Base-by-base conservation (phyloP, 2,888 invertebrate genomes). In the Pelosia muscerda region DNA sequence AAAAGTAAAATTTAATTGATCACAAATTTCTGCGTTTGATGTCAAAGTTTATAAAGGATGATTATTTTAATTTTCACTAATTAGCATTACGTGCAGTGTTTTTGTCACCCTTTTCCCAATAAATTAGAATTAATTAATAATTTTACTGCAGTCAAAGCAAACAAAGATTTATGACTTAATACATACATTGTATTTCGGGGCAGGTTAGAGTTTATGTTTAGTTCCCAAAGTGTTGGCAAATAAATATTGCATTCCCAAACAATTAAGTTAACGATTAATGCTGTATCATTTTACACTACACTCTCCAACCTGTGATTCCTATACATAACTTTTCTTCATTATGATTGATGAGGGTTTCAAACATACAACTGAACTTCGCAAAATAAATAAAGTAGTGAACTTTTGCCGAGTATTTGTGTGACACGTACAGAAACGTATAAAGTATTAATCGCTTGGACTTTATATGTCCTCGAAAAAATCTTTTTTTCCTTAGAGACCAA, bases 401-500 rank as follows among this genome's bases (percentile, higher is more conserved):
- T 42, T 19, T 23, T 25, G 42, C 5, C 10, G 31, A 42, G 38
- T 9, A 38, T 23, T 42, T 42, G 10, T 10, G 19, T 38, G 25
- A 22, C 42, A 62, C n/a, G 28, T 53, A 31, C 28, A 15, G 53
- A 64, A 23, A 59, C 10, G 19, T 42, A 60, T 60, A 73, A 68
- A 74, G 58, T 66, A 79, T 68, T 59, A 66, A 68, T 62, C 31
- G 54, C 56, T 6, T 10, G 25, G n/a, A 62, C 62, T 71, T 60
- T 55, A 6, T 63, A 28, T 56, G 22, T 65, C 59, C 31, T 55
- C 31, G 13, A 60, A 19, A 57, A 70, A 65, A 70, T 28, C 53
- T 63, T 62, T 62, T 71, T 34, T 69, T 53, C 66, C 28, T 64
- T 4, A 28, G 68, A 67, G 56, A 54, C 57, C 74, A 72, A 77